A percentile compares a stretch with the other conserved stretches of the same genome.
Conservation (phyloP, 1,140 invertebrate species). For the Bombus sibiricus region DNA sequence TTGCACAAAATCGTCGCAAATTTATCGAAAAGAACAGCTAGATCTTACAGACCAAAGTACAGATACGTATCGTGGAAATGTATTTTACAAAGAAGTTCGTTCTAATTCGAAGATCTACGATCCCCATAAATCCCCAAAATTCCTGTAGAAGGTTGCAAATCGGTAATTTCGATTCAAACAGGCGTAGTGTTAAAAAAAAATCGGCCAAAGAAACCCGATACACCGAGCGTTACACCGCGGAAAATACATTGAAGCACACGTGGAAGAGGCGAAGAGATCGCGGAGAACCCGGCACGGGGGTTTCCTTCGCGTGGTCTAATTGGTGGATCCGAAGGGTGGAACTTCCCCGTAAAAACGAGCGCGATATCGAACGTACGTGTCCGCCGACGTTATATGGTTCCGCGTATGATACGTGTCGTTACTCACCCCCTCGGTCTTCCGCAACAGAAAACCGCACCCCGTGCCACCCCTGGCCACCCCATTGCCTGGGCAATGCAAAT, state of each 20-base stretch:
- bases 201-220: neutral
- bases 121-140: no score
- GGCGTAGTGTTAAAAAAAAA: neutral
- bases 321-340: constrained; percentile 68
- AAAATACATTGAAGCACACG: neutral
- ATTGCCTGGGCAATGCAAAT: constrained; percentile 74
- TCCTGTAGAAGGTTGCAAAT: neutral
- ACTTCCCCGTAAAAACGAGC: constrained; percentile 70
- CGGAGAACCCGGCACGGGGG: constrained; percentile 21
- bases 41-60: no score
- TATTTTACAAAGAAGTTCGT: no score
- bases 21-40: no score
- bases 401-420: constrained; percentile 75
- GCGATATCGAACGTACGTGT: constrained; percentile 74
- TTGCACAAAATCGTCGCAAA: no score
- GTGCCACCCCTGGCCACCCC: constrained; percentile 48
- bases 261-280: constrained; percentile 27
- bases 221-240: neutral
- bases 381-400: constrained; percentile 68
- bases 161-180: neutral
- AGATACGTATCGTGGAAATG: no score
- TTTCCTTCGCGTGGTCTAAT: constrained; percentile 69
- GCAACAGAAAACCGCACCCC: constrained; percentile 60
- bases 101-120: no score
- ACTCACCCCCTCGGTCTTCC: constrained; percentile 67